Percentiles rank a stretch among this genome's conserved stretches.
Conservation (phyloP, 1,140 invertebrate genomes). For the Drosophila albomicans region DNA sequence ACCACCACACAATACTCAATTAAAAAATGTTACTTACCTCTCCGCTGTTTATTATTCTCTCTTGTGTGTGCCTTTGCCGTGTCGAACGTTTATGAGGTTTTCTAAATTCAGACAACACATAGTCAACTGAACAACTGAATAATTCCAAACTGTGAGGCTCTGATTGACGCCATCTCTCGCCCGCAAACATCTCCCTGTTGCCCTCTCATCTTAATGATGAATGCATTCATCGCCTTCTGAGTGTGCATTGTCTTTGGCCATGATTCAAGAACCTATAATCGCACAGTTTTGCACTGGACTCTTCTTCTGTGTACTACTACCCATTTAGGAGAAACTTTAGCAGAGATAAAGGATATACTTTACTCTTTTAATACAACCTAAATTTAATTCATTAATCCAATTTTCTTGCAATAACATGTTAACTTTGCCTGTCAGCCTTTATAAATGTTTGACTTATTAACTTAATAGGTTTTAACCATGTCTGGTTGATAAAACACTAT, state of each 20-base stretch:
- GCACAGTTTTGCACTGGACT: slow-evolving; percentile 27
- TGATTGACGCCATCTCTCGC: slow-evolving; percentile 51
- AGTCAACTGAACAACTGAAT: slow-evolving; percentile 35
- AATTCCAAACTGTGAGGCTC: slow-evolving; percentile 45
- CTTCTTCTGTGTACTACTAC: slow-evolving; percentile 40
- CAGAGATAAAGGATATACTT: neutral
- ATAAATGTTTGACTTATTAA: no score
- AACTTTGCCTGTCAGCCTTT: no score
- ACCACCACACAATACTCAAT: no score
- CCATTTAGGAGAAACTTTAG: neutral
- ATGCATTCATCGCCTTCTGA: slow-evolving; percentile 48
- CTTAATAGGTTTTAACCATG: no score
- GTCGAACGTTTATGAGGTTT: slow-evolving; percentile 45
- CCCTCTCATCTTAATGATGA: neutral
- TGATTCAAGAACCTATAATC: slow-evolving; percentile 63
- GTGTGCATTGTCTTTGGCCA: slow-evolving; percentile 29
- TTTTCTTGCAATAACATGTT: no score
- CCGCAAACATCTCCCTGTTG: slow-evolving; percentile 18
- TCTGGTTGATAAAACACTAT: no score
- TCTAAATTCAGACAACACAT: no score
- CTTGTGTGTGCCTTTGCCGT: slow-evolving; percentile 31
- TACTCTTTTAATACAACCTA: no score
- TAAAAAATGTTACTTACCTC: slow-evolving; percentile 56
- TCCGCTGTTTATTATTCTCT: slow-evolving; percentile 52
- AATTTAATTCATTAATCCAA: no score